phyloP scores from a whole-genome alignment of 2,888 invertebrate species.

The Synergus umbraculus region DNA sequence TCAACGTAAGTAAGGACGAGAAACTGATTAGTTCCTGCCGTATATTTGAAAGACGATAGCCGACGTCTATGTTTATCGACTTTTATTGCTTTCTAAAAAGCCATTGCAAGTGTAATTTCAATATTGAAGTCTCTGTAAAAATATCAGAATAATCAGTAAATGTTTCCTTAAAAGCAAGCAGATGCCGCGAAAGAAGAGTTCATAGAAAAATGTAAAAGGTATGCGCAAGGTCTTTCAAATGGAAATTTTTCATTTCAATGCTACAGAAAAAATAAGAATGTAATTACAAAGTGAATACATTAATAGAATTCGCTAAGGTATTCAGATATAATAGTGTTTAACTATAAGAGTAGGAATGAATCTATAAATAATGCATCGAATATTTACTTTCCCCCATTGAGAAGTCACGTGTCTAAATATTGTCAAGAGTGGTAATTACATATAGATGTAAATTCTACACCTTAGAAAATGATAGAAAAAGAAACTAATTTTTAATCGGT shows the following conservation, averaged over 20 bases:
- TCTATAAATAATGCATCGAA: background rate
- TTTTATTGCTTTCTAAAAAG: background rate
- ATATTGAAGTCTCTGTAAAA: background rate
- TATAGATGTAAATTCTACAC: background rate
- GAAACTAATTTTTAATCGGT: background rate
- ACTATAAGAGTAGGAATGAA: background rate
- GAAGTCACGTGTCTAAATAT: background rate
- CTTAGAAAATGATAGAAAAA: no score
- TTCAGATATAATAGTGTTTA: background rate
- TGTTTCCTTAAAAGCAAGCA: background rate
- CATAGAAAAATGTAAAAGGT: background rate
- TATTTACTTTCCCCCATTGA: background rate
- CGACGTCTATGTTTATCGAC: background rate
- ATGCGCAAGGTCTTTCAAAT: background rate
- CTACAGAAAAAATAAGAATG: background rate
- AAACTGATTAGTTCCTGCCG: conserved; percentile 7
- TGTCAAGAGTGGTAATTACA: background rate
- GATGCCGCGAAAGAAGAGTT: background rate
- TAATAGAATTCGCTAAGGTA: background rate
- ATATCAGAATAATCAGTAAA: background rate
- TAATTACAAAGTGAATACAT: background rate
- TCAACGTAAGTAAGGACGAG: background rate
- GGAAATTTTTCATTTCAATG: background rate
- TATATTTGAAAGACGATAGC: conserved; percentile 6
- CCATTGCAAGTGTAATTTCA: background rate